Evolutionary conservation across 2,797 vertebrate species (phyloP), one percentile per base, ranked within the genome.

Genomic region (Clarias laeviceps): DNA sequence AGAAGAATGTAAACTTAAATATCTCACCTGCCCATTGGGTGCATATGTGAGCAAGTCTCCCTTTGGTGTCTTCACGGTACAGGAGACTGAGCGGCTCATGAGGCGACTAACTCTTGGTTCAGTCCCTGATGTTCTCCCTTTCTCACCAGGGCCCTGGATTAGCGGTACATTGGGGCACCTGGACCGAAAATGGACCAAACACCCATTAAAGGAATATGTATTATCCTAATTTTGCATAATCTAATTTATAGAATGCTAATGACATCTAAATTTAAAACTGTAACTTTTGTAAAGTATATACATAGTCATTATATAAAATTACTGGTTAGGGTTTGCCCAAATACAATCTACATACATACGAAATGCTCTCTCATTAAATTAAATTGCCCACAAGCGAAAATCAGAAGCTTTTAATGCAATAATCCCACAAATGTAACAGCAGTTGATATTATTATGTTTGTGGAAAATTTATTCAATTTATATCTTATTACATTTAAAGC

Each of bases 31-130:
- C 92, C 97, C 97, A 85, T 94, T 91, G 27, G 96, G 93, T 64
- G 96, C 97, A 92, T 97, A 96, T 50, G 94, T 92, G 0, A 97
- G 97, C 88, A 97, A 94, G 80, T 99, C 97, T 91, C 96, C 96
- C 84, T 96, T 94, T 56, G 97, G 95, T 87, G 97, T 97, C 92
- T 97, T 97, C 92, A 98, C 94, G 24, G 95, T 95, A 87, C 97
- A 97, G 78, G 97, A 96, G 56, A 95, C 91, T 0, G 96, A 97
- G 61, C 95, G 96, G 89, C 96, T 97, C 90, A 96, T 96, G 72
- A 98, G 95, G 78, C 95, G 94, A 70, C 95, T 97, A 86, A 94
- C 93, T 0, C 96, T 96, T 78, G 95, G 93, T 66, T 96, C 93
- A 0, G 97, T 95, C n/a, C 96, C 93, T 66, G 93, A 91, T 62